Conservation (phyloP, 2,888 invertebrate genomes). For the Drosophila seclusa region DNA sequence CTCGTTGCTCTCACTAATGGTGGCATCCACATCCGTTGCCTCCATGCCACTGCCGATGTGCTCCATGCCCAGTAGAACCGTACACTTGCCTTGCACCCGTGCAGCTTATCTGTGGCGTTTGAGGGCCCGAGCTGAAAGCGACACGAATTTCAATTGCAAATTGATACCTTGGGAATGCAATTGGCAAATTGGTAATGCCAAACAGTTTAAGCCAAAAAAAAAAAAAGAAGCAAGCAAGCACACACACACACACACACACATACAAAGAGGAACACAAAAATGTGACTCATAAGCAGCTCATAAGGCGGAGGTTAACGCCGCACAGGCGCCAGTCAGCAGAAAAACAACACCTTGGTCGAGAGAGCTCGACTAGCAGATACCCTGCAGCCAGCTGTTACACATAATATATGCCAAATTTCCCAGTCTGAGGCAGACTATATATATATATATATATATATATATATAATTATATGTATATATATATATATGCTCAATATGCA, state of each 20-base stretch:
- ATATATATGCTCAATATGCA: neutral
- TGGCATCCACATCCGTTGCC: conserved; percentile 35
- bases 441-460: neutral
- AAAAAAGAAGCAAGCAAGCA: neutral
- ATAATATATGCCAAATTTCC: neutral
- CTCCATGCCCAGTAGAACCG: conserved; percentile 35
- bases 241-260: neutral
- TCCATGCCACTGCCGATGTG: conserved; percentile 27
- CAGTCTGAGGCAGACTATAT: neutral
- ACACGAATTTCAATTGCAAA: conserved; percentile 50
- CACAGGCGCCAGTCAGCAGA: conserved; percentile 57
- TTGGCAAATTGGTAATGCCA: conserved; percentile 37
- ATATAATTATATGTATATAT: neutral
- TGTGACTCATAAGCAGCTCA: conserved; percentile 39
- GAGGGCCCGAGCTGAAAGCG: conserved; percentile 46
- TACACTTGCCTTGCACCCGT: conserved; percentile 6
- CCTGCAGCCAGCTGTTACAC: neutral
- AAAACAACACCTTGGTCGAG: conserved; percentile 3
- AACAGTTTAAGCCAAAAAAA: conserved; percentile 15
- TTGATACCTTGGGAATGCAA: conserved; percentile 61
- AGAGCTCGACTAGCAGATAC: neutral
- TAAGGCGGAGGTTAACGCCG: conserved; percentile 17
- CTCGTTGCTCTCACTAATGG: conserved; percentile 35
- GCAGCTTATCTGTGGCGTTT: conserved; percentile 6
- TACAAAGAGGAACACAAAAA: neutral